Base-by-base conservation (phyloP, 2,888 invertebrate genomes). In the Phania funesta region DNA sequence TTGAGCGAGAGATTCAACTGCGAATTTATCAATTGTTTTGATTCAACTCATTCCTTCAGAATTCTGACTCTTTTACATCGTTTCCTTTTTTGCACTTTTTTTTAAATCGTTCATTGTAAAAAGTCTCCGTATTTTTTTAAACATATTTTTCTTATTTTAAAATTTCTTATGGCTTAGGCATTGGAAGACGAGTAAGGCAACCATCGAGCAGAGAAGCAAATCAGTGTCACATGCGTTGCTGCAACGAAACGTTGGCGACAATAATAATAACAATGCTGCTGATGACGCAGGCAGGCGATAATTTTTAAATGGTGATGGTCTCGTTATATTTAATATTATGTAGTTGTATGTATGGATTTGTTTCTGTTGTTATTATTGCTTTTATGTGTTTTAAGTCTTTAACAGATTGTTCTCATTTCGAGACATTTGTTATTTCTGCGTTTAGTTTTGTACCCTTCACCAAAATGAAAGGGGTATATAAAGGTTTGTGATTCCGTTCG, bases 321-420 rank as follows among this genome's bases (percentile, higher is more conserved):
- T 76, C 52, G 52, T 62, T 76, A 52, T 56, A 56, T 16, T 64
- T 60, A 35, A 38, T 50, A 20, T 26, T 18, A 46, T 56, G n/a
- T 70, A 22, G 9, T 9, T 18, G 8, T 44, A 16, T 35, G 44
- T 26, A 16, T 16, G n/a, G 8, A 41, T 68, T 56, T 64, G 35
- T n/a, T 56, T 56, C 16, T 64, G 18, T 54, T 54, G 38, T 50
- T 26, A 1, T 56, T 77, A 18, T 60, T 65, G 24, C n/a, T 50
- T 71, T 65, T 29, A 65, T 52, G 38, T 62, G 13, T 62, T 46
- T 67, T 29, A 78, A 75, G 74, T 65, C 74, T 75, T 82, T 78
- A 82, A 75, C 78, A 78, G 78, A 82, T 78, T 82, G 82, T 82
- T 78, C 82, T 78, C 78, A 78, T 78, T 82, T 70, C 44, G 62